Evolutionary conservation across 2,888 invertebrate species (phyloP), one percentile per base, ranked within the genome.

Genomic region (Leptinotarsa rubiginosa): DNA sequence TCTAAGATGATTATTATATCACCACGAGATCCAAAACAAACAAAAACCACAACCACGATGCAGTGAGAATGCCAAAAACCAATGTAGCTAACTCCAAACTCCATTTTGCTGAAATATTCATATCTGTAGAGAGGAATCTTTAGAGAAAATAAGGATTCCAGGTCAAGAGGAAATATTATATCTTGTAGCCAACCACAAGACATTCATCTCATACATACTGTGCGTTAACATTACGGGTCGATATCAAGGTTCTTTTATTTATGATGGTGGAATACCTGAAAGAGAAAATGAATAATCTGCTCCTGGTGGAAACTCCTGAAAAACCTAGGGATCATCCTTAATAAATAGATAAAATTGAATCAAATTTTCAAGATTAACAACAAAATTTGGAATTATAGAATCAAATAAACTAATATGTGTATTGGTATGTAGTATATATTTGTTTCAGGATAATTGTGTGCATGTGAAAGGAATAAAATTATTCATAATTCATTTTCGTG

Each of bases 161-260:
- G 76, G 78, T 77, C 78, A 78, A 68, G 81, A 73, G 77, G 84
- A 80, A 80, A 74, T 75, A 75, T 77, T 62, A 77, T 82, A 80
- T 72, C 79, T 81, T 82, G 80, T 62, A 52, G 72, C 73, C 81
- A 81, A 77, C 77, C 80, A 75, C 73, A 78, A 69, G 62, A 77
- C 75, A 77, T 77, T 77, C 82, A 83, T 81, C 83, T 76, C 84
- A 83, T 67, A 52, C 81, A 80, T 77, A 72, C 84, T 67, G 73
- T 85, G 86, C 86, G 84, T 83, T 81, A 85, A 86, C 85, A 86
- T 86, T 86, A 82, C 84, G 83, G 86, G 85, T 86, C 83, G 77
- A 77, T 75, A 80, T 73, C 84, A 84, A 82, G 85, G 83, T 79
- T 49, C 67, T 65, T 78, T 41, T 41, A 41, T 41, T 41, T 72